phyloP scores from a whole-genome alignment of 2,113 vertebrate genomes.

The Tachysurus fulvidraco region DNA sequence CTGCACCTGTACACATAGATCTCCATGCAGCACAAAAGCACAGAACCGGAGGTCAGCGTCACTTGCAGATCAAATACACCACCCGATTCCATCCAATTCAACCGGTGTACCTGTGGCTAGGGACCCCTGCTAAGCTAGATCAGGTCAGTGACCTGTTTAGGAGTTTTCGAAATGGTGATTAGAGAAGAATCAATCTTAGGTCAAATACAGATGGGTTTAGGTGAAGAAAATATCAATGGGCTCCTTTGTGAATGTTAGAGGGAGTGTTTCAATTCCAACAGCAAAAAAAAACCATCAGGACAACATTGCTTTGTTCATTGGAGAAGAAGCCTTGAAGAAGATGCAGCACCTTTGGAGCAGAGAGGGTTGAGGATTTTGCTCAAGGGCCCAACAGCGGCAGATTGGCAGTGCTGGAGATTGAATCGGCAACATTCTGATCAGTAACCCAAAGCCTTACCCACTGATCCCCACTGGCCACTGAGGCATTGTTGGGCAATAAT shows the following conservation, averaged over 20 bases:
- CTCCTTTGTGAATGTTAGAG: background rate
- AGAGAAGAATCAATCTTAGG: background rate
- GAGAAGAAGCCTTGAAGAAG: no score
- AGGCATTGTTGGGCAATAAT: no score
- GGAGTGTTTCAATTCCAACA: background rate
- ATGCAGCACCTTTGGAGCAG: no score
- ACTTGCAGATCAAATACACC: background rate
- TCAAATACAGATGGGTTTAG: background rate
- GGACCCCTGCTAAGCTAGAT: background rate
- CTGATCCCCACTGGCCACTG: no score
- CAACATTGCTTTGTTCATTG: background rate
- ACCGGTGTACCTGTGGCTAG: background rate
- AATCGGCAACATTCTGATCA: no score
- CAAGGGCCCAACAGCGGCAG: no score
- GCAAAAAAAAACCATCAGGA: background rate
- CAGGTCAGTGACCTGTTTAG: background rate
- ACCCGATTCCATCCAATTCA: background rate
- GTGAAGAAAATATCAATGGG: background rate
- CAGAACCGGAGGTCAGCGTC: background rate
- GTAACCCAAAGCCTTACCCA: no score
- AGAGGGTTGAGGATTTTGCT: no score
- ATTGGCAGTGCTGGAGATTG: no score
- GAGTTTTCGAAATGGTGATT: background rate
- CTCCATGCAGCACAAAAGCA: background rate
- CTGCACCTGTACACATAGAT: background rate